A percentile compares a stretch with the other conserved stretches of the same genome.
Conservation (phyloP, 2,113 vertebrate species). For the Osmerus mordax region DNA sequence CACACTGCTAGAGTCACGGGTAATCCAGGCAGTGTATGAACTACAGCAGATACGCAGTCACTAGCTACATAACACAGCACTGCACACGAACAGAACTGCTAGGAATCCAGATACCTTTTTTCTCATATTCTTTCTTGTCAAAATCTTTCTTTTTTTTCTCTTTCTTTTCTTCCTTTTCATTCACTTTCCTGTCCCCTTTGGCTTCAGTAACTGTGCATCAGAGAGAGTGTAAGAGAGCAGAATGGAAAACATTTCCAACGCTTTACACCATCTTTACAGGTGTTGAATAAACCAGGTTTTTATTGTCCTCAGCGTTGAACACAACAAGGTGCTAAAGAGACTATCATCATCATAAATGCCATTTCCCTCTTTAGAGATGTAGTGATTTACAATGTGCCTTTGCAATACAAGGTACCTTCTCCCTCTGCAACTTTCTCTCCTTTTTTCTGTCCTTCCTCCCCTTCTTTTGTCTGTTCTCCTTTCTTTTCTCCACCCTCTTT, state of each 20-base stretch:
- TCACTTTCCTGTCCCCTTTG: conserved; percentile 30
- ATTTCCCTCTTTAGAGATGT: too few relatives aligned
- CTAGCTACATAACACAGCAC: not conserved
- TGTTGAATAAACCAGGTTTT: not conserved
- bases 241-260: not conserved
- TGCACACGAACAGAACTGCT: conserved; percentile 4
- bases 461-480: not conserved
- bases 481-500: not conserved
- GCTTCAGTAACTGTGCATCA: conserved; percentile 25
- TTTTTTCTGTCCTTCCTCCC: not conserved
- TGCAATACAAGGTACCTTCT: not conserved
- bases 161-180: conserved; percentile 36
- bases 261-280: not conserved
- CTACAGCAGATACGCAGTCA: too few relatives aligned
- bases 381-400: too few relatives aligned
- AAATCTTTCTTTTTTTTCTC: conserved; percentile 3
- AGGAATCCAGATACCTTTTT: conserved; percentile 58
- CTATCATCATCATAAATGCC: too few relatives aligned
- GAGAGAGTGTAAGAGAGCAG: not conserved
- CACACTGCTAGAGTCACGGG: too few relatives aligned
- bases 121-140: conserved; percentile 57
- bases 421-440: conserved; percentile 41
- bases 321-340: too few relatives aligned
- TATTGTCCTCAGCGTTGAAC: not conserved
- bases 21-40: too few relatives aligned